These are phyloP conservation scores for Tachystola acroxantha DNA, from an alignment of 2,888 invertebrate species.

Conservation along the genomic window DNA sequence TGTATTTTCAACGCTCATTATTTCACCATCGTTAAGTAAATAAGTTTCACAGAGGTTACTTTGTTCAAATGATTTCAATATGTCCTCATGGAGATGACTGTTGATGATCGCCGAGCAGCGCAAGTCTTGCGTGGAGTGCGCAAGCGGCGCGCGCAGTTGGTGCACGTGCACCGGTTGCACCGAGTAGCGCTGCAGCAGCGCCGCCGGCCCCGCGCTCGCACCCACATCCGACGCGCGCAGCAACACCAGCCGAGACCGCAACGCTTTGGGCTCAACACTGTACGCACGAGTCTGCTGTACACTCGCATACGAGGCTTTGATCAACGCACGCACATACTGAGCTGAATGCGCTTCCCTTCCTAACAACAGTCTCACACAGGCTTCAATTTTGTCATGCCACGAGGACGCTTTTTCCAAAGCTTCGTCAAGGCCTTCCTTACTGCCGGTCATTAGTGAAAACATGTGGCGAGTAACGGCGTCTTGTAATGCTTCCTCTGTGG, in stretches of 20 bases:
- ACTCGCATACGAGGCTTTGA: conserved; percentile 35
- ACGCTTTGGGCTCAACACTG: too few species aligned
- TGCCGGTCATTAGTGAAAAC: conserved; percentile 31
- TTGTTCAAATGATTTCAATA: conserved; percentile 30
- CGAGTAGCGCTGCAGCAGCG: conserved; percentile 24
- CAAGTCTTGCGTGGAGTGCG: too few species aligned
- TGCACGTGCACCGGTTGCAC: too few species aligned
- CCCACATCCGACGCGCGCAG: too few species aligned
- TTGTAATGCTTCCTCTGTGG: conserved; percentile 33
- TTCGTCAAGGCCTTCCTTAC: conserved; percentile 13
- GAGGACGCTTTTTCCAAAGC: too few species aligned
- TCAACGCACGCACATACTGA: conserved; percentile 37
- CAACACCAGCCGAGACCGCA: too few species aligned
- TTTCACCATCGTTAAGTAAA: conserved; percentile 26
- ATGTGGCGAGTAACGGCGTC: conserved; percentile 39
- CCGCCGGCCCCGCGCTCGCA: background rate
- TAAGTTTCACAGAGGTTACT: conserved; percentile 43
- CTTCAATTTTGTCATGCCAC: conserved; percentile 30
- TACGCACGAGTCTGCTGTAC: too few species aligned
- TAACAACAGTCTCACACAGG: conserved; percentile 30
- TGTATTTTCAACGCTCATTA: too few species aligned
- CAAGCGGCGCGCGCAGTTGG: too few species aligned
- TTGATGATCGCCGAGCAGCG: too few species aligned
- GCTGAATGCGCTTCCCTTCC: conserved; percentile 41
- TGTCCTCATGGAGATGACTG: conserved; percentile 26